A percentile compares a stretch with the other conserved stretches of the same genome.
These are phyloP conservation scores for Vireo altiloquus DNA, from an alignment of 2,113 vertebrate genomes.

Conservation along the genomic window DNA sequence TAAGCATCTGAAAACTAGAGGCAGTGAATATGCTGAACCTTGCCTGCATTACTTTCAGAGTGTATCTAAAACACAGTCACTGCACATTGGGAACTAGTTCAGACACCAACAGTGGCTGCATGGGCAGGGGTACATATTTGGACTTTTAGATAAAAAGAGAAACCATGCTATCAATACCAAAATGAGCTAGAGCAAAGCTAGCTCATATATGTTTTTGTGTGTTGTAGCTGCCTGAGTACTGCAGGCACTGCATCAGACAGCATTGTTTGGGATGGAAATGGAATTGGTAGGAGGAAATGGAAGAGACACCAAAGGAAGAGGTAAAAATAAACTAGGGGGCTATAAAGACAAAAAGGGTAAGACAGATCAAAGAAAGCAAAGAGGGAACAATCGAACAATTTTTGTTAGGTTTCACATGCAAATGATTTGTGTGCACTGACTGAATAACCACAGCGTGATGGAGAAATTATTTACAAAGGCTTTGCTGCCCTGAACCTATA, in stretches of 20 bases:
- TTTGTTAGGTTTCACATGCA: neutral
- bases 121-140: neutral
- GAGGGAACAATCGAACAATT: rapidly evolving
- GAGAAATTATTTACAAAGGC: neutral
- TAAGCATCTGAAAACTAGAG: neutral
- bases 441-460: neutral
- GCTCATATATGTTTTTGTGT: neutral
- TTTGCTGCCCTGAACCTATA: neutral
- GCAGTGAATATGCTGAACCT: neutral
- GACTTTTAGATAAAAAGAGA: neutral
- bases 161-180: neutral
- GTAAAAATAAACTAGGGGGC: neutral
- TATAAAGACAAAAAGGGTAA: neutral
- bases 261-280: neutral
- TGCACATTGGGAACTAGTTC: neutral
- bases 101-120: neutral
- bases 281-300: neutral
- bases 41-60: neutral
- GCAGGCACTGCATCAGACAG: neutral
- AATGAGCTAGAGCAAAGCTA: neutral
- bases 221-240: neutral
- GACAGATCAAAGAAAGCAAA: neutral
- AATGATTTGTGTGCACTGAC: neutral
- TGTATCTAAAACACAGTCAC: neutral
- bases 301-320: neutral